phyloP scores from a whole-genome alignment of 2,888 invertebrate genomes.

The Malacosoma neustria region DNA sequence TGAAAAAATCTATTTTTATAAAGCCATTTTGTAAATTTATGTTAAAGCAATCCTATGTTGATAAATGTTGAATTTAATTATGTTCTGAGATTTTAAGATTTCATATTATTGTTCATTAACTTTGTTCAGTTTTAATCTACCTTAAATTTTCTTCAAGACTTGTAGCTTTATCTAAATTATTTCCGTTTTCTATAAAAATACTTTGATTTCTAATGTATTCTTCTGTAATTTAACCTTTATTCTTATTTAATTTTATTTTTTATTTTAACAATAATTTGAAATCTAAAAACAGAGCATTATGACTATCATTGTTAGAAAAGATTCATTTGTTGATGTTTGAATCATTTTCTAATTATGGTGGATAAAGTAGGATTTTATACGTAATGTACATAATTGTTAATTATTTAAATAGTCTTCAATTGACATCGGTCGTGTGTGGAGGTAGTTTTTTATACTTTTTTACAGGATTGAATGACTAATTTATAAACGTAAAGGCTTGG shows the following conservation, averaged over 20 bases:
- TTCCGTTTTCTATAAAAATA: too few relatives aligned
- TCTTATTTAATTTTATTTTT: not conserved
- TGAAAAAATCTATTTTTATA: conserved; percentile 1
- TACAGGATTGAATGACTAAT: conserved; percentile 4
- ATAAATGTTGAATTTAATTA: not conserved
- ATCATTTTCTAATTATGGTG: not conserved
- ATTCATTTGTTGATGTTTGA: not conserved
- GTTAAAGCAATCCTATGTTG: too few relatives aligned
- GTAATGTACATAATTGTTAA: conserved; percentile 10
- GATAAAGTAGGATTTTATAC: conserved; percentile 2
- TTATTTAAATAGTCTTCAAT: conserved; percentile 1
- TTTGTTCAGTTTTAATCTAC: not conserved
- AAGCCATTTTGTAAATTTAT: conserved; percentile 1
- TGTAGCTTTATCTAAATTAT: too few relatives aligned
- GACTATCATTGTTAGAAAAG: not conserved
- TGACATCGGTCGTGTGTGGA: conserved; percentile 2
- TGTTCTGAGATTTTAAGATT: not conserved
- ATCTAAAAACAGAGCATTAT: not conserved
- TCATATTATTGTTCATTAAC: not conserved
- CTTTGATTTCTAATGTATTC: too few relatives aligned
- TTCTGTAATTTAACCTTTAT: not conserved
- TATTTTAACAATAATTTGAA: not conserved
- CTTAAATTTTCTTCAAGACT: not conserved
- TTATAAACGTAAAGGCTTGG: conserved; percentile 1
- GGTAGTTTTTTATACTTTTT: conserved; percentile 9